Evolutionary conservation across 2,113 vertebrate species (phyloP).

Genomic region (Pyxicephalus adspersus): DNA sequence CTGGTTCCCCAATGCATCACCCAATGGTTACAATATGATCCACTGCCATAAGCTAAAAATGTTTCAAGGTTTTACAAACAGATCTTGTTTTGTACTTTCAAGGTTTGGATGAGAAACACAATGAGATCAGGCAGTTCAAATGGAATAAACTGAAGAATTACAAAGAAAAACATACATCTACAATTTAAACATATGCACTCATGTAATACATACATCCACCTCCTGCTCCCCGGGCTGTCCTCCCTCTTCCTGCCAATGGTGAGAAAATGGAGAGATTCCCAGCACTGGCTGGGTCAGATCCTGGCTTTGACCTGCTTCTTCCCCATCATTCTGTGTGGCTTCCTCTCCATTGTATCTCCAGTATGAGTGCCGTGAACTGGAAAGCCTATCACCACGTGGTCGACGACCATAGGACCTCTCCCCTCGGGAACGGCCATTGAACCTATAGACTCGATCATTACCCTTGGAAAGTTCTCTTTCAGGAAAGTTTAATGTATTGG

Average conservation of each 20-base stretch:
- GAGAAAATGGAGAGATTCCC: constrained; percentile 42
- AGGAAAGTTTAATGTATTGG: constrained; percentile 39
- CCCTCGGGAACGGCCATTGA: constrained; percentile 41
- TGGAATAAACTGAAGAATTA: too few species aligned
- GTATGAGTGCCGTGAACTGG: constrained; percentile 38
- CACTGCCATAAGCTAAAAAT: too few species aligned
- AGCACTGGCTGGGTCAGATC: constrained; percentile 37
- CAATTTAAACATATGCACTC: too few species aligned
- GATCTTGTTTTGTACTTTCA: too few species aligned
- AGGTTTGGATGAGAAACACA: too few species aligned
- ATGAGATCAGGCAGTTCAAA: too few species aligned
- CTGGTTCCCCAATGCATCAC: too few species aligned
- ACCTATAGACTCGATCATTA: constrained; percentile 45
- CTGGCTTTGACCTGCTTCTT: constrained; percentile 46
- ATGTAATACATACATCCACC: constrained; percentile 49
- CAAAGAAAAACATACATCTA: too few species aligned
- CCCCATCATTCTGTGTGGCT: constrained; percentile 39
- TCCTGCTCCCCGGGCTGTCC: constrained; percentile 54
- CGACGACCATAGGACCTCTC: constrained; percentile 51
- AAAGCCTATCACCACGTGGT: constrained; percentile 49
- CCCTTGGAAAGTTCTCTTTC: constrained; percentile 46
- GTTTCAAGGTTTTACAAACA: too few species aligned
- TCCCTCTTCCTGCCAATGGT: constrained; percentile 45
- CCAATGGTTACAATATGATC: too few species aligned
- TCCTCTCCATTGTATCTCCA: constrained; percentile 49